These are phyloP conservation scores for Trissonchulus sp. DNA, from an alignment of 2,888 invertebrate genomes.

Conservation along the genomic window DNA sequence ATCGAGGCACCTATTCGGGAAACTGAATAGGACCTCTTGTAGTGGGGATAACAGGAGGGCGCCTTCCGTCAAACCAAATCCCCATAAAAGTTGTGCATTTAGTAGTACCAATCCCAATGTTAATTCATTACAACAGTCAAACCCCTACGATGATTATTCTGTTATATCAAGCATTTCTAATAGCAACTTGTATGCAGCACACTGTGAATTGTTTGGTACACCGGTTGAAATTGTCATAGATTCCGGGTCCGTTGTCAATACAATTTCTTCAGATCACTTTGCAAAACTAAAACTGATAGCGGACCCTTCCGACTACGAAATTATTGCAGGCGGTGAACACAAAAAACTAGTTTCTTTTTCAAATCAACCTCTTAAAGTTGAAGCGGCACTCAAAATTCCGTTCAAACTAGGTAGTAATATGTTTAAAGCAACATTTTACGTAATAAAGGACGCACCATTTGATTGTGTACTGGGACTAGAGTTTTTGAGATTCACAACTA, in stretches of 20 bases:
- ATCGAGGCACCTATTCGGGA: not conserved
- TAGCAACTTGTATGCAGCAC: not conserved
- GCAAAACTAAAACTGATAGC: not conserved
- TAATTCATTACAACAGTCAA: no score
- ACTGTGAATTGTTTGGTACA: not conserved
- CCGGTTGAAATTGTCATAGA: not conserved
- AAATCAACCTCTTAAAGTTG: not conserved
- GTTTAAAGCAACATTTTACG: not conserved
- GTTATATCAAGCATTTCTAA: no score
- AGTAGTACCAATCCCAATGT: no score
- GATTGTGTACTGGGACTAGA: not conserved
- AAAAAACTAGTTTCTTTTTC: not conserved
- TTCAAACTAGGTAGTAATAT: not conserved
- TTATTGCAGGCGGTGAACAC: not conserved
- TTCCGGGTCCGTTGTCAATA: not conserved
- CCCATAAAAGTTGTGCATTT: no score
- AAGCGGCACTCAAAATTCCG: not conserved
- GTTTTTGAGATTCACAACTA: not conserved
- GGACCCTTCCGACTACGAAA: not conserved
- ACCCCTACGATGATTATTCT: no score
- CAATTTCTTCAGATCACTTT: not conserved
- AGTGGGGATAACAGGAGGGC: not conserved
- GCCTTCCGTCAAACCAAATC: no score
- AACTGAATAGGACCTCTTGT: not conserved
- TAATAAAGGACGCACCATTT: not conserved